A percentile compares a stretch with the other conserved stretches of the same genome.
phyloP scores from a whole-genome alignment of 1,140 invertebrate genomes.

The Pinna nobilis region DNA sequence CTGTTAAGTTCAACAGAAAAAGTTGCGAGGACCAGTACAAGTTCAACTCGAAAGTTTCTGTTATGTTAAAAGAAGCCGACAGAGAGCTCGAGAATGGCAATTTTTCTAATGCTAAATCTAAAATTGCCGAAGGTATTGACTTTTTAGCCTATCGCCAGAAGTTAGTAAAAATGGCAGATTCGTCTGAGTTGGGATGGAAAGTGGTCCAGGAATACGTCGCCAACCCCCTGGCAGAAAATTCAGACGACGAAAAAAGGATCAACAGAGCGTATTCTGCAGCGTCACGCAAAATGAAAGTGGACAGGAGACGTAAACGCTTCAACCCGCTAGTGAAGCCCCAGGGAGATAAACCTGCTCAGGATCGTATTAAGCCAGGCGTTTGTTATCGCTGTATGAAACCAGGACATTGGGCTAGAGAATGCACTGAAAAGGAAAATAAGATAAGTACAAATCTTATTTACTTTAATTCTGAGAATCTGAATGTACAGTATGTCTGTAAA shows the following conservation, averaged over 20 bases:
- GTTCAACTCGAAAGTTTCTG: conserved; percentile 2
- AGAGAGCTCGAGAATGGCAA: neutral
- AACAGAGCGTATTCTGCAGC: neutral
- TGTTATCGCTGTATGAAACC: conserved; percentile 15
- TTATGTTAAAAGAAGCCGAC: conserved; percentile 3
- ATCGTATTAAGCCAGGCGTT: neutral
- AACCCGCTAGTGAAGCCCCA: neutral
- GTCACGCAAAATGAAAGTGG: conserved; percentile 3
- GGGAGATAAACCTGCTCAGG: neutral
- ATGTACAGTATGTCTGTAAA: neutral
- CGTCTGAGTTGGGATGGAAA: conserved; percentile 21
- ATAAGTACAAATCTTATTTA: conserved; percentile 3
- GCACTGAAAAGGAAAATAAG: conserved; percentile 8
- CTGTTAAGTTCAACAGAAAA: conserved; percentile 10
- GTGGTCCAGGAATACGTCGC: conserved; percentile 15
- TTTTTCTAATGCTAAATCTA: neutral
- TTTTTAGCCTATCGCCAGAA: conserved; percentile 11
- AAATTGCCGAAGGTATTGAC: conserved; percentile 25
- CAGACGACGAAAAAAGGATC: conserved; percentile 14
- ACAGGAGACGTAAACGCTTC: neutral
- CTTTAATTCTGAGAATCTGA: neutral
- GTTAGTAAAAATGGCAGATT: conserved; percentile 28
- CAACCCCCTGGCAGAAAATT: conserved; percentile 25
- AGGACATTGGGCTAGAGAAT: conserved; percentile 13
- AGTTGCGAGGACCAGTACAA: conserved; percentile 32